A percentile compares a stretch with the other conserved stretches of the same genome.
Conservation (phyloP, 2,113 vertebrate species). For the Kryptolebias marmoratus region DNA sequence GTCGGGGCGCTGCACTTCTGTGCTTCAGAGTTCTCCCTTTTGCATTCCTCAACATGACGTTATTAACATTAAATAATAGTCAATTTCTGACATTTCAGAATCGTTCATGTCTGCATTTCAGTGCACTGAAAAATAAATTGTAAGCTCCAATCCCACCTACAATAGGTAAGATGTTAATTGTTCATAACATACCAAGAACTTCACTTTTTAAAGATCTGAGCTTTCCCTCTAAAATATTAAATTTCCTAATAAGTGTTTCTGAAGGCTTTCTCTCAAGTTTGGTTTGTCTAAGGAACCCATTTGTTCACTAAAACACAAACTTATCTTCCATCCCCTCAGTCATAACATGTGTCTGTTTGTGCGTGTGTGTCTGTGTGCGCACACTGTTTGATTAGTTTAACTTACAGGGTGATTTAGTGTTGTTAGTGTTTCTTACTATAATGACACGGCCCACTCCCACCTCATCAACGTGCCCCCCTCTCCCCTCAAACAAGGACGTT, state of each 20-base stretch:
- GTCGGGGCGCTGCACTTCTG: no score
- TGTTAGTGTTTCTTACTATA: constrained; percentile 64
- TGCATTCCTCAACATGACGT: no score
- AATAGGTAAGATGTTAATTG: no score
- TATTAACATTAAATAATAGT: no score
- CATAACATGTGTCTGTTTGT: constrained; percentile 43
- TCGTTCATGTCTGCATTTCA: no score
- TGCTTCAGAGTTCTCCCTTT: no score
- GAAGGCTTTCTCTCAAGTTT: neutral
- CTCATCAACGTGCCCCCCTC: constrained; percentile 53
- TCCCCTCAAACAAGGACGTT: constrained; percentile 62
- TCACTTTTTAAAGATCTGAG: no score
- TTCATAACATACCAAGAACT: no score
- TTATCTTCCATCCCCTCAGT: constrained; percentile 54
- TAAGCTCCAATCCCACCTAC: no score
- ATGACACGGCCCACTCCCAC: constrained; percentile 59
- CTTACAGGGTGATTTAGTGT: constrained; percentile 69
- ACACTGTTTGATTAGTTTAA: constrained; percentile 58
- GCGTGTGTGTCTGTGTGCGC: constrained; percentile 41
- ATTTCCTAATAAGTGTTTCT: constrained; percentile 14
- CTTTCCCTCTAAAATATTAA: neutral
- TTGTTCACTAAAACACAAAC: constrained; percentile 35
- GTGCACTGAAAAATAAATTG: no score
- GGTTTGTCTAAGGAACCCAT: constrained; percentile 15
- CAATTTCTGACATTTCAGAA: no score